A percentile compares a stretch with the other conserved stretches of the same genome.
These are phyloP conservation scores for Eurypyga helias DNA, from an alignment of 2,113 vertebrate species.

Conservation along the genomic window DNA sequence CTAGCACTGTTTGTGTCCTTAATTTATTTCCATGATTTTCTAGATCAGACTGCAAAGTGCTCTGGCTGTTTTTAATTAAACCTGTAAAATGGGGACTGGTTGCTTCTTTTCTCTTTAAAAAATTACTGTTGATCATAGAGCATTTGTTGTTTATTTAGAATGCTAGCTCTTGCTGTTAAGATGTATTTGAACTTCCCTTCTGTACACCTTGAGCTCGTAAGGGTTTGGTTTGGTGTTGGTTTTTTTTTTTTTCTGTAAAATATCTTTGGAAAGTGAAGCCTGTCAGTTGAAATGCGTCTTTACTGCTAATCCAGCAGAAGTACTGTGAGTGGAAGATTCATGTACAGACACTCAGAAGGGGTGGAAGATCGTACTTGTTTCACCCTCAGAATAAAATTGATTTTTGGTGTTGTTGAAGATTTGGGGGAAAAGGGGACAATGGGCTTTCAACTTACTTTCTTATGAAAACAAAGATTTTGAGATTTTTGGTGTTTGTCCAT, in stretches of 20 bases:
- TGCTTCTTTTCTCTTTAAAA: not conserved
- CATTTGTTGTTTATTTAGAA: not conserved
- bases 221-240: not conserved
- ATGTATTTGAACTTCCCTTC: not conserved
- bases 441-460: not conserved
- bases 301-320: not conserved
- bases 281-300: not conserved
- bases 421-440: not conserved
- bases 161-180: not conserved
- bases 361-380: not conserved
- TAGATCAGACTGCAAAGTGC: not conserved
- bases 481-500: not conserved
- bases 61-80: conserved; percentile 34
- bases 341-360: not conserved
- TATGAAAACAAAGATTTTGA: not conserved
- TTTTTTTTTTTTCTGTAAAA: not conserved
- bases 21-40: conserved; percentile 8
- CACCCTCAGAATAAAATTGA: not conserved
- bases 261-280: not conserved
- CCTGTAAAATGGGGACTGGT: not conserved
- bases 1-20: not conserved
- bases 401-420: not conserved
- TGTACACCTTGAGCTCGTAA: not conserved
- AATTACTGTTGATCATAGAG: not conserved
- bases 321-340: not conserved